Conservation (phyloP, 1,140 invertebrate genomes). For the Capitella teleta region DNA sequence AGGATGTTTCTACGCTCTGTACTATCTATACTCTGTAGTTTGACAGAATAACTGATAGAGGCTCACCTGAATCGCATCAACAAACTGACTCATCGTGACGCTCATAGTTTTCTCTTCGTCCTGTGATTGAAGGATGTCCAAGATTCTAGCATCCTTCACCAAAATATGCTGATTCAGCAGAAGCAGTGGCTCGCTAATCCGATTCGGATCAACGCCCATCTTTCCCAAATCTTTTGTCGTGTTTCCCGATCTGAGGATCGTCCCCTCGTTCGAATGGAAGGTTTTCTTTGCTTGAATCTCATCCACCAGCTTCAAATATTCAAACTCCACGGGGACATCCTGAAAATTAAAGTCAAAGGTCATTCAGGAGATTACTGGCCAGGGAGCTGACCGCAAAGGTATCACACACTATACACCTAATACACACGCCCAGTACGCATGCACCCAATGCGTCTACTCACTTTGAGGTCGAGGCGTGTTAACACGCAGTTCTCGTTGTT, state of each 20-base stretch:
- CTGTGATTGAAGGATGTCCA: slow-evolving; percentile 31
- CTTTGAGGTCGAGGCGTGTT: slow-evolving; percentile 31
- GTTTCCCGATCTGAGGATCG: slow-evolving; percentile 33
- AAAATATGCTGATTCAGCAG: slow-evolving; percentile 33
- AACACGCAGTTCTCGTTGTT: slow-evolving; percentile 28
- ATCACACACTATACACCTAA: not conserved
- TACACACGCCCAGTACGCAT: no score
- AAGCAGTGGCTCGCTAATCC: slow-evolving; percentile 26
- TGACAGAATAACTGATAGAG: not conserved
- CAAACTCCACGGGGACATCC: slow-evolving; percentile 38
- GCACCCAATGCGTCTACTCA: slow-evolving; percentile 14
- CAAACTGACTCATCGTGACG: slow-evolving; percentile 30
- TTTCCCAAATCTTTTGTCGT: slow-evolving; percentile 32
- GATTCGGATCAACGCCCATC: slow-evolving; percentile 24
- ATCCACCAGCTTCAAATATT: slow-evolving; percentile 31
- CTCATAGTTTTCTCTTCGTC: slow-evolving; percentile 21
- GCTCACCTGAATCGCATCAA: slow-evolving; percentile 30
- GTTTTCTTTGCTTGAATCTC: slow-evolving; percentile 28
- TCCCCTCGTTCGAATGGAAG: slow-evolving; percentile 27
- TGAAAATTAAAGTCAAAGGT: slow-evolving; percentile 10
- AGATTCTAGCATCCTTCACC: slow-evolving; percentile 29
- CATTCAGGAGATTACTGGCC: not conserved
- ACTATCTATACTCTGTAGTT: no score
- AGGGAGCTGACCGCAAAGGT: not conserved
- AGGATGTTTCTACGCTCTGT: no score